Percentiles rank a stretch among this genome's conserved stretches.
Evolutionary conservation across 2,888 invertebrate species (phyloP).

Genomic region (Xestobium rufovillosum): DNA sequence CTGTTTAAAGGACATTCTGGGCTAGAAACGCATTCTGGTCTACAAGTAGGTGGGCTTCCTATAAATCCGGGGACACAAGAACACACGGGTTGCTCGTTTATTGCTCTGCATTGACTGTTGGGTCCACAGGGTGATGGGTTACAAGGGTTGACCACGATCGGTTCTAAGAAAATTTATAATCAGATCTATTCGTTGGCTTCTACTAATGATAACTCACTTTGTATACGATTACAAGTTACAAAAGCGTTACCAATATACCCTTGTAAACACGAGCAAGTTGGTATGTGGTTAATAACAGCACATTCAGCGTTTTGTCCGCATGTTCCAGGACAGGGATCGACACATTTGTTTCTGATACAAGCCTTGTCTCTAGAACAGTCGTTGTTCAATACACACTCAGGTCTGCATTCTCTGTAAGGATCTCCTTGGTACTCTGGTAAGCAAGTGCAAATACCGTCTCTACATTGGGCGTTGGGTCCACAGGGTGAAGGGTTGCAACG

Average conservation of each 20-base stretch:
- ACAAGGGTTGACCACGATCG: constrained; percentile 43
- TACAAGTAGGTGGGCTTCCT: constrained; percentile 51
- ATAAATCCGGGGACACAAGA: constrained; percentile 50
- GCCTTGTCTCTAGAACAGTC: constrained; percentile 61
- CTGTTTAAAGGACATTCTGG: constrained; percentile 48
- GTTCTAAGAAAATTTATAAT: too few species aligned
- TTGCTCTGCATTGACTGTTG: constrained; percentile 49
- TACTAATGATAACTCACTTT: too few species aligned
- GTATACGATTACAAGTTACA: constrained; percentile 44
- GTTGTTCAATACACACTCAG: constrained; percentile 61
- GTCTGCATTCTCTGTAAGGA: constrained; percentile 61
- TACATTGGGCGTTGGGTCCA: constrained; percentile 68
- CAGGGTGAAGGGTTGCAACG: constrained; percentile 73
- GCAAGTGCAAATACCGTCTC: constrained; percentile 57
- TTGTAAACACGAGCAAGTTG: constrained; percentile 53
- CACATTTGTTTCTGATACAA: constrained; percentile 63
- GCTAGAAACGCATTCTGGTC: constrained; percentile 54
- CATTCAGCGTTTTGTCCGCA: constrained; percentile 66
- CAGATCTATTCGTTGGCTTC: too few species aligned
- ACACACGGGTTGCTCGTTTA: constrained; percentile 49
- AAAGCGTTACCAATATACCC: constrained; percentile 65
- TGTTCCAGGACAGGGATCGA: constrained; percentile 65
- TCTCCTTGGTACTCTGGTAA: constrained; percentile 59
- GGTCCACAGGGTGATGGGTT: constrained; percentile 50
- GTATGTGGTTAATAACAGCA: constrained; percentile 66